These are phyloP conservation scores for Eurosta solidaginis DNA, from an alignment of 1,140 invertebrate species.

Conservation along the genomic window DNA sequence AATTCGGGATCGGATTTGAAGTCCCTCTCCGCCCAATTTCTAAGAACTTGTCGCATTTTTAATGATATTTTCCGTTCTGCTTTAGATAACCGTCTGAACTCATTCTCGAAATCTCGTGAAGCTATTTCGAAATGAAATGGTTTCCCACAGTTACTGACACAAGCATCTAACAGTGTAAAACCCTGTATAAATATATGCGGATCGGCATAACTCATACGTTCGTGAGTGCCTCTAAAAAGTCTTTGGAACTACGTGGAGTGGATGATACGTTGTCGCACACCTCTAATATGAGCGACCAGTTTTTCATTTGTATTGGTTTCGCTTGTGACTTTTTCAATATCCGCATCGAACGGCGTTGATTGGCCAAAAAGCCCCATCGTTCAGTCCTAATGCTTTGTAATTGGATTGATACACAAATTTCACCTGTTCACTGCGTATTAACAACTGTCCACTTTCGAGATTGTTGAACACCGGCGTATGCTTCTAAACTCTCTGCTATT, in stretches of 20 bases:
- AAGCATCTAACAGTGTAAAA: constrained; percentile 89
- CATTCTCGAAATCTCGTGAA: constrained; percentile 92
- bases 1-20: constrained; percentile 90
- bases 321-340: no score
- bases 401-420: no score
- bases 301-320: constrained; percentile 91
- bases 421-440: no score
- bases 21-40: constrained; percentile 94
- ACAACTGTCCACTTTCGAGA: no score
- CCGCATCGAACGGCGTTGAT: no score
- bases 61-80: constrained; percentile 73
- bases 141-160: constrained; percentile 92
- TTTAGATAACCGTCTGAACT: constrained; percentile 75
- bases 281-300: constrained; percentile 93
- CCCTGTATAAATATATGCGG: constrained; percentile 93
- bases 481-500: no score
- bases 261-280: constrained; percentile 89
- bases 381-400: no score
- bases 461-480: no score
- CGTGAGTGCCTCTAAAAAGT: constrained; percentile 84
- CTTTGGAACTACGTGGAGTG: constrained; percentile 75
- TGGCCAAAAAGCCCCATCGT: no score
- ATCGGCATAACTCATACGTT: constrained; percentile 86
- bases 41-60: constrained; percentile 80
- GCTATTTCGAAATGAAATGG: constrained; percentile 92